Conservation (phyloP, 2,113 vertebrate genomes). For the Epinephelus moara region DNA sequence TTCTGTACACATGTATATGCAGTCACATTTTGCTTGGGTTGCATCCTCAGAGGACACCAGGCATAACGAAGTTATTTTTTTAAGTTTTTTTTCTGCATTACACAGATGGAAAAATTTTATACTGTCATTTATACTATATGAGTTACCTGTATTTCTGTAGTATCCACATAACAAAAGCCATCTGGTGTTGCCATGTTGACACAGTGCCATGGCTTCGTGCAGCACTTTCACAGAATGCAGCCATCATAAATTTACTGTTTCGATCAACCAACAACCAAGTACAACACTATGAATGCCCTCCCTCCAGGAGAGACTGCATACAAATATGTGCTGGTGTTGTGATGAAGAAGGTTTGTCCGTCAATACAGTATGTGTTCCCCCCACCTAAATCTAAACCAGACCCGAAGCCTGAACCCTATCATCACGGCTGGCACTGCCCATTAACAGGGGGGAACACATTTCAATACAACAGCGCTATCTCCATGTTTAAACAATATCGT, state of each 20-base stretch:
- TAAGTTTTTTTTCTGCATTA: not conserved
- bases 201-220: not conserved
- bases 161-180: not conserved
- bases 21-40: not conserved
- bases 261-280: not conserved
- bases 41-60: not conserved
- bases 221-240: not conserved
- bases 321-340: not conserved
- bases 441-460: too few species aligned
- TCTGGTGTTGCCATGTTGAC: not conserved
- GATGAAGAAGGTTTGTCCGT: too few species aligned
- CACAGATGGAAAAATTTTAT: too few species aligned
- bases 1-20: not conserved
- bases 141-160: not conserved
- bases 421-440: too few species aligned
- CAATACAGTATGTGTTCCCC: too few species aligned
- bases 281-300: not conserved
- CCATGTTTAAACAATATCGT: not conserved
- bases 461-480: not conserved
- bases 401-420: too few species aligned
- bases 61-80: not conserved
- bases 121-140: not conserved
- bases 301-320: not conserved
- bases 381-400: too few species aligned
- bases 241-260: not conserved